These are phyloP conservation scores for Eugnorisma glareosa DNA, from an alignment of 2,888 invertebrate genomes.

Conservation along the genomic window DNA sequence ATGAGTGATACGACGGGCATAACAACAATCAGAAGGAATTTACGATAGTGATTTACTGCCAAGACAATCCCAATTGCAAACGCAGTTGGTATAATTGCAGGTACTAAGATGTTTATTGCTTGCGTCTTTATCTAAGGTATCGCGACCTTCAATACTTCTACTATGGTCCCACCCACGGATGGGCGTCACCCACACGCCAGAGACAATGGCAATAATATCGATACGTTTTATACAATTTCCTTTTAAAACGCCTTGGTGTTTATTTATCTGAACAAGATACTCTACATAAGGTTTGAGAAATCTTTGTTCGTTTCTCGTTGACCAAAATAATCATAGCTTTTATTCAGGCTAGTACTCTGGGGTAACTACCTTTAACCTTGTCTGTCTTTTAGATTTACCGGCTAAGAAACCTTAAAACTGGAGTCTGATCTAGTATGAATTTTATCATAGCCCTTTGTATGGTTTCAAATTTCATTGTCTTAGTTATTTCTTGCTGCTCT, in stretches of 20 bases:
- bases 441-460: not conserved
- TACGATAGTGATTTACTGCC: constrained; percentile 1
- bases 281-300: constrained; percentile 2
- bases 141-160: constrained; percentile 76
- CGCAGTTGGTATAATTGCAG: constrained; percentile 26
- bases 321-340: not conserved
- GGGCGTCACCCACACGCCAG: constrained; percentile 79
- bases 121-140: constrained; percentile 60
- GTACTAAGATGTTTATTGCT: constrained; percentile 48
- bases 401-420: constrained; percentile 19
- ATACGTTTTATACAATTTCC: constrained; percentile 65
- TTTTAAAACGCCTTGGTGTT: constrained; percentile 33
- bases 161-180: constrained; percentile 77
- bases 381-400: constrained; percentile 2
- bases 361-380: not conserved
- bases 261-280: constrained; percentile 34
- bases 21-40: not conserved
- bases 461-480: constrained; percentile 2
- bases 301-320: not conserved
- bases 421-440: not conserved
- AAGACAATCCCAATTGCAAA: not conserved
- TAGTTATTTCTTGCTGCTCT: constrained; percentile 1
- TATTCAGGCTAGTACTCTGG: not conserved
- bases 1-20: not conserved
- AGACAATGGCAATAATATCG: constrained; percentile 71